Evolutionary conservation across 1,140 invertebrate species (phyloP).

Genomic region (Pygmarrhopalites habei): DNA sequence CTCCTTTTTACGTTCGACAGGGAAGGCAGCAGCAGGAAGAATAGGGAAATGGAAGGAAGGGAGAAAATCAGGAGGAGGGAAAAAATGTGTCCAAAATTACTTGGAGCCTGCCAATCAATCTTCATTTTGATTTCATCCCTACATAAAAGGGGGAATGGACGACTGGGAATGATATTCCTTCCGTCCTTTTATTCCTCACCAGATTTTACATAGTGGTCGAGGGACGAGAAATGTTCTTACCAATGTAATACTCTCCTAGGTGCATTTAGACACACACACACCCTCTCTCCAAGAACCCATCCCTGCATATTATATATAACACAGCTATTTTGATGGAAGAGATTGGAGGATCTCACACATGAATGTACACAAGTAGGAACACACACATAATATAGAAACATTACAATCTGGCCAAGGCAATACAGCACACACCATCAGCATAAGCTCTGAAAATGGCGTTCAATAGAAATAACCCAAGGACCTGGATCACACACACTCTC

Average conservation of each 20-base stretch:
- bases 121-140: constrained; percentile 19
- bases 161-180: constrained; percentile 11
- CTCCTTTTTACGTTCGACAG: not conserved
- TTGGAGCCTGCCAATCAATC: constrained; percentile 26
- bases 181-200: not conserved
- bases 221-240: not conserved
- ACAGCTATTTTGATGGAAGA: too few relatives aligned
- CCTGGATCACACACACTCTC: too few relatives aligned
- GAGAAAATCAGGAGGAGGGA: too few relatives aligned
- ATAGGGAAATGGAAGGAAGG: constrained; percentile 9
- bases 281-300: too few relatives aligned
- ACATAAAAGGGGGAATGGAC: constrained; percentile 8
- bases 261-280: too few relatives aligned
- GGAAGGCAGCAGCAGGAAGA: constrained; percentile 5
- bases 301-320: too few relatives aligned
- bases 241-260: not conserved
- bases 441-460: not conserved
- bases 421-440: not conserved
- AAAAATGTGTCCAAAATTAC: too few relatives aligned
- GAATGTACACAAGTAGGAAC: too few relatives aligned
- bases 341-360: too few relatives aligned
- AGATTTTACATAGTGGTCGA: not conserved
- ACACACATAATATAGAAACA: too few relatives aligned
- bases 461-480: not conserved
- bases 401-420: too few relatives aligned